phyloP scores from a whole-genome alignment of 1,140 invertebrate species.

The Eulimnadia texana region DNA sequence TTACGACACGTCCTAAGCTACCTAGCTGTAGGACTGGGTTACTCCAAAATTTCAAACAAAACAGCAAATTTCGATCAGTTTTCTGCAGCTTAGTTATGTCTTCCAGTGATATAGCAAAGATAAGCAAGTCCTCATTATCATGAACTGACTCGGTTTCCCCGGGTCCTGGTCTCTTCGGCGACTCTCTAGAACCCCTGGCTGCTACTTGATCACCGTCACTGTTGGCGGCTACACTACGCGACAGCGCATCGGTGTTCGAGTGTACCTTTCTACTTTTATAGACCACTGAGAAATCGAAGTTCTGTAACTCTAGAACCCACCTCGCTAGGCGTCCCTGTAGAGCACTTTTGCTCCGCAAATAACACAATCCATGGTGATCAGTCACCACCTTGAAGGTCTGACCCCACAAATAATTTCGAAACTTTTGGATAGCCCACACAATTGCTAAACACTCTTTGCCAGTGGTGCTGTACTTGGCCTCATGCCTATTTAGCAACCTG shows the following conservation, averaged over 20 bases:
- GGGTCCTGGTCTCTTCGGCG: no score
- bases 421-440: conserved; percentile 19
- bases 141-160: not conserved
- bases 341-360: conserved; percentile 13
- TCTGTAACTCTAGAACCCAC: conserved; percentile 19
- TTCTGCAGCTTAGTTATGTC: no score
- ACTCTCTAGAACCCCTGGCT: not conserved
- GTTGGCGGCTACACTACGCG: conserved; percentile 4
- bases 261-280: conserved; percentile 19
- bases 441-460: conserved; percentile 18
- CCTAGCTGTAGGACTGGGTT: not conserved
- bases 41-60: not conserved
- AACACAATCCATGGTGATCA: conserved; percentile 22
- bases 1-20: not conserved
- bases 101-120: no score
- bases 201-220: not conserved
- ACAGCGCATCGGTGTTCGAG: conserved; percentile 20
- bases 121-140: not conserved
- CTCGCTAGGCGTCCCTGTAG: conserved; percentile 17
- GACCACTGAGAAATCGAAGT: conserved; percentile 16
- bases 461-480: conserved; percentile 11
- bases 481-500: conserved; percentile 12
- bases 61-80: no score
- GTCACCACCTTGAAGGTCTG: conserved; percentile 19
- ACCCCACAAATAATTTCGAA: conserved; percentile 22